Percentiles rank a stretch among this genome's conserved stretches.
Conservation (phyloP, 1,140 invertebrate species). For the Calliphora vicina region DNA sequence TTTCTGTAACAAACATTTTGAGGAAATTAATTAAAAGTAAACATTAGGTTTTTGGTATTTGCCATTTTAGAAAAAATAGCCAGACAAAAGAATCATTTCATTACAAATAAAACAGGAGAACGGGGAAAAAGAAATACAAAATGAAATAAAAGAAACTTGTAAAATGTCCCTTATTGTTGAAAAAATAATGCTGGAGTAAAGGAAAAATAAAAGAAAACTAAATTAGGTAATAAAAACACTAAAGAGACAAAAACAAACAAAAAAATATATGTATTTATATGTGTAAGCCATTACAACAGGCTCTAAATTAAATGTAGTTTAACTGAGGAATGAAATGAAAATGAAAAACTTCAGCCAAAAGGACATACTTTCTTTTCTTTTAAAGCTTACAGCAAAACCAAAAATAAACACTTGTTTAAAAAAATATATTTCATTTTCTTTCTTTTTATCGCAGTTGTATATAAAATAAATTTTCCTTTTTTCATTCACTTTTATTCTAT, state of each 20-base stretch:
- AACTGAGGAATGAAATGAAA: not conserved
- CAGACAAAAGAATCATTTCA: constrained; percentile 10
- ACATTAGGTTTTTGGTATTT: constrained; percentile 16
- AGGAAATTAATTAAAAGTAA: constrained; percentile 14
- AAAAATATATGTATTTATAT: not conserved
- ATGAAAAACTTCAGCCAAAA: not conserved
- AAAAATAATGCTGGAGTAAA: not conserved
- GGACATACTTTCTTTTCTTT: not conserved
- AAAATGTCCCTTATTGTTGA: not conserved
- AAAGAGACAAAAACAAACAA: too few species aligned
- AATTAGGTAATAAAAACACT: constrained; percentile 10
- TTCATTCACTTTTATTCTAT: not conserved
- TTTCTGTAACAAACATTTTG: not conserved
- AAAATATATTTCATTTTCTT: not conserved
- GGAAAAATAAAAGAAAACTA: not conserved
- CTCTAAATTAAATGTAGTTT: not conserved
- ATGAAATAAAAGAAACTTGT: not conserved
- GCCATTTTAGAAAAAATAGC: constrained; percentile 1
- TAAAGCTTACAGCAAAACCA: not conserved
- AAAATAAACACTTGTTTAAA: not conserved
- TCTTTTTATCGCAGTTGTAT: not conserved
- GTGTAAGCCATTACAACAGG: not conserved
- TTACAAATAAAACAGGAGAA: not conserved
- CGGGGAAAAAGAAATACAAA: not conserved
- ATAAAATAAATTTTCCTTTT: not conserved